Evolutionary conservation across 2,113 vertebrate genomes (phyloP).

Genomic region (Pitta sordida): DNA sequence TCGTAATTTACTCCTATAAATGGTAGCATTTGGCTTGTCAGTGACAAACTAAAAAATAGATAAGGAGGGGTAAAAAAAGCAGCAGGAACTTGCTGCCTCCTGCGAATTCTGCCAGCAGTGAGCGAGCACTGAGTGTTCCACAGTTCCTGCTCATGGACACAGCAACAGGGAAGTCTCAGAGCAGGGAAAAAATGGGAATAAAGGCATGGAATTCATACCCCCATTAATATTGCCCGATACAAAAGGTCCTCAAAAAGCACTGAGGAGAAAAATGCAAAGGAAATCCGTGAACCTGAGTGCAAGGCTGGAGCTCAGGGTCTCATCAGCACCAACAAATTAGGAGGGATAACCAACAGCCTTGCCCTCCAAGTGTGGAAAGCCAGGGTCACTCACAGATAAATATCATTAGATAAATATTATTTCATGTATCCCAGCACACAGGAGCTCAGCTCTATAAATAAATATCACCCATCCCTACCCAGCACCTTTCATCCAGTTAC

Average conservation of each 20-base stretch:
- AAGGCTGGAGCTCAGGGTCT: neutral
- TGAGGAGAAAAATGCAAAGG: neutral
- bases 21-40: conserved; percentile 35
- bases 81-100: neutral
- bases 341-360: neutral
- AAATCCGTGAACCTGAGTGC: neutral
- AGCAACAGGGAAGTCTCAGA: neutral
- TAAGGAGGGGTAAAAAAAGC: neutral
- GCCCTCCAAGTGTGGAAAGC: neutral
- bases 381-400: neutral
- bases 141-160: neutral
- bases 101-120: neutral
- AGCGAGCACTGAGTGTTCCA: neutral
- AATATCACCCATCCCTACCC: neutral
- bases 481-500: neutral
- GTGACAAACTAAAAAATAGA: conserved; percentile 12
- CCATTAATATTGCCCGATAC: neutral
- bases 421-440: neutral
- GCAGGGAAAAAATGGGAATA: neutral
- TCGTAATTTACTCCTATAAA: conserved; percentile 47
- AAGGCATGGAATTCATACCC: neutral
- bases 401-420: neutral
- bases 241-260: neutral
- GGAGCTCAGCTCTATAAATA: neutral
- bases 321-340: neutral